Base-by-base conservation (phyloP, 30 jellyfish, hydroid and myxozoan species). In the Pelagia noctiluca region DNA sequence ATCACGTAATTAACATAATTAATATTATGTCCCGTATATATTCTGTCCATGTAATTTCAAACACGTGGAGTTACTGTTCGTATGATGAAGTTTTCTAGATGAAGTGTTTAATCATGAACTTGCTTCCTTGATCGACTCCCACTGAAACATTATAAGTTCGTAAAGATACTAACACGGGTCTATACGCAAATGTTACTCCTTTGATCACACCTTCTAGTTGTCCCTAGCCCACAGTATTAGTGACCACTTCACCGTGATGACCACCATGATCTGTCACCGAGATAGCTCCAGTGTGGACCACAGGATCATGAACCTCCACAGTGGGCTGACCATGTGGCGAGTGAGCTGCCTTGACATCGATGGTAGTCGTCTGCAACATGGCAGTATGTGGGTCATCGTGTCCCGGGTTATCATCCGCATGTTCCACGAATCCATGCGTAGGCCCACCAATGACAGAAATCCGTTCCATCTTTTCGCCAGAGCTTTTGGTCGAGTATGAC, bases 361-460 rank as follows among this genome's bases (percentile, higher is more conserved):
- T 82, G 8, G 92, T 82, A 10, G 92, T 82, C 24, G 92, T 82
- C 60, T 82, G 92, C 26, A 82, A 33, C 18, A 71, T 33, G 5
- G 92, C 92, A 25, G 74, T 76, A 37, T 82, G 92, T 0, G 92
- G 83, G 36, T 69, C 80, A 35, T 69, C 74, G 52, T 54, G 80
- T 33, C 52, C 37, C 32, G 54, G 80, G n/a, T n/a, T n/a, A 34
- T 69, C 92, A 50, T 82, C 92, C 52, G 35, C 74, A 23, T 82
- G 92, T 8, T 32, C 85, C 7, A 69, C 80, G 0, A 50, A 78
- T 13, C 92, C 92, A 33, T 82, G 92, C 13, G 92, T 82, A 33
- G 92, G 92, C 42, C 92, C 92, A 13, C 92, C 92, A 82, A 82
- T 70, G 2, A 82, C 92, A 3, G 92, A 82, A 38, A 82, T 66